Base-by-base conservation (phyloP, 2,888 invertebrate species). In the Dasypolia templi region DNA sequence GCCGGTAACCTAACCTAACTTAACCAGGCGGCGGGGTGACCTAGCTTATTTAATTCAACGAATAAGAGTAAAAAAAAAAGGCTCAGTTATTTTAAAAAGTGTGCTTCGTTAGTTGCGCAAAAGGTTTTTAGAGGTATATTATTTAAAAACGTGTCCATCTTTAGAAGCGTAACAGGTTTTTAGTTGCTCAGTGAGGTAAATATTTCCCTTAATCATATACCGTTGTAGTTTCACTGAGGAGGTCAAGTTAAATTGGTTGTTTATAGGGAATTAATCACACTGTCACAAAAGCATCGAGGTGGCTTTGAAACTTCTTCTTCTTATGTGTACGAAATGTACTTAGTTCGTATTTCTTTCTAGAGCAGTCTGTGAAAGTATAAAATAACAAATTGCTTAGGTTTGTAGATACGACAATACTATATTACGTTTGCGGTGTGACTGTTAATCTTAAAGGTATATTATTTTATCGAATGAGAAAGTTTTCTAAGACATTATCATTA, bases 291-390 rank as follows among this genome's bases (percentile, higher is more conserved):
- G 65, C 22, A 72, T 77, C 86, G 77, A 72, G 64, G 70, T 73
- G 74, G 75, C 84, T 84, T 84, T 73, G 84, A 62, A 86, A 68
- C 42, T 83, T n/a, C n/a, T n/a, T n/a, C n/a, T n/a, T n/a, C n/a
- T n/a, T n/a, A n/a, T n/a, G n/a, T n/a, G n/a, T 42, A 44, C 3
- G 5, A 58, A 56, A 32, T 56, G 1, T 26, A 32, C 19, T 56
- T 55, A 56, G 56, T 32, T 22, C 32, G 19, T 5, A 56, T 32
- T 56, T 32, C 32, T 32, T 56, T 29, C 17, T 2, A 1, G 19
- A 32, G 11, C 11, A 49, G 29, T 39, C 0, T 35, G 6, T 19
- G 39, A 19, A 39, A 19, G n/a, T 29, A 22, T 51, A n/a, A 14
- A 14, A 0, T 46, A 46, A 32, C 19, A 22, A 22, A 26, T 26